Conservation (phyloP, 2,113 vertebrate genomes). For the Promerops cafer region DNA sequence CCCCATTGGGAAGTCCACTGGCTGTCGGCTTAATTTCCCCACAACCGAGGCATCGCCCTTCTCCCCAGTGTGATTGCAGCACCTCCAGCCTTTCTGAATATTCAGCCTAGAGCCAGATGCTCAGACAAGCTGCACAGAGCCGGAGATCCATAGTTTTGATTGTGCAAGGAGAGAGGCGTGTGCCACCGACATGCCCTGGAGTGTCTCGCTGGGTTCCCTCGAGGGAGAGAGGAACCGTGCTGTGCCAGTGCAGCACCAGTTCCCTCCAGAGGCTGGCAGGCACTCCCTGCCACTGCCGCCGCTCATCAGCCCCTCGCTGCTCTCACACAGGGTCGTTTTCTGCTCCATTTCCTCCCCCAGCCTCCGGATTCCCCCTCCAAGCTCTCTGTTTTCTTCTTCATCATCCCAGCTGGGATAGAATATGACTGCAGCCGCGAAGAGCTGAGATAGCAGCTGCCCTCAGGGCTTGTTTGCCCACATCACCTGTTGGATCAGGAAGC, state of each 20-base stretch:
- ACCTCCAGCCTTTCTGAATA: background rate
- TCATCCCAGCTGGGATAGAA: constrained; percentile 57
- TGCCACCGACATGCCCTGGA: fast-evolving
- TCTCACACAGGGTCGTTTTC: constrained; percentile 48
- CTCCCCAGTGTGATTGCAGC: fast-evolving
- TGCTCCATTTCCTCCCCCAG: constrained; percentile 58
- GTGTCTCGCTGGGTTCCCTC: fast-evolving
- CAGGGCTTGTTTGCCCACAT: constrained; percentile 48
- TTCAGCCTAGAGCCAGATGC: background rate
- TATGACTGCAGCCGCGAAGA: constrained; percentile 39
- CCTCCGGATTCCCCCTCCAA: constrained; percentile 19
- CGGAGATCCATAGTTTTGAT: background rate
- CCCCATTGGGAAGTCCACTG: background rate
- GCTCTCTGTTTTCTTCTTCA: constrained; percentile 32
- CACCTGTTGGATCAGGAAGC: constrained; percentile 69
- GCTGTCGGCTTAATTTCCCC: background rate
- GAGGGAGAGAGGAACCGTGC: background rate
- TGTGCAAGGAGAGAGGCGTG: fast-evolving
- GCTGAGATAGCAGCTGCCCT: constrained; percentile 51
- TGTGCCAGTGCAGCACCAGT: fast-evolving
- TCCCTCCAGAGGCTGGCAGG: background rate
- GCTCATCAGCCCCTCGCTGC: background rate
- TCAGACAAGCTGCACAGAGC: background rate
- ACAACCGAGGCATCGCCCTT: fast-evolving
- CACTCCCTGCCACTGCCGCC: background rate